Evolutionary conservation across 2,797 vertebrate species (phyloP).

Genomic region (Chiroxiphia lanceolata): DNA sequence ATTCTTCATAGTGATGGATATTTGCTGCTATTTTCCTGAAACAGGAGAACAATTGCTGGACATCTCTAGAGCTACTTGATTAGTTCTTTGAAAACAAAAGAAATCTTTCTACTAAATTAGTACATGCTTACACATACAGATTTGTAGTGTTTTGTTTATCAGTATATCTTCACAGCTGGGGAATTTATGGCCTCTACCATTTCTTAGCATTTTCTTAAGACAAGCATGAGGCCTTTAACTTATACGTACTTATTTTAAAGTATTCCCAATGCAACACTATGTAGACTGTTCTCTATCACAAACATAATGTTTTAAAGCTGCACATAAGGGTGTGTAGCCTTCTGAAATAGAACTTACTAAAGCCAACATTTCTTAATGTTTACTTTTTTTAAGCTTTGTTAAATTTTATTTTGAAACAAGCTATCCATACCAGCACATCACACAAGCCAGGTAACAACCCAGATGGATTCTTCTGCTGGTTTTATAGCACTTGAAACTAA

Average conservation of each 20-base stretch:
- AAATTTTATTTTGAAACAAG: neutral
- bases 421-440: neutral
- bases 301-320: neutral
- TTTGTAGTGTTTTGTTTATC: neutral
- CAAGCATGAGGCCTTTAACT: neutral
- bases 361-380: neutral
- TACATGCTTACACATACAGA: neutral
- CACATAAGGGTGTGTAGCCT: neutral
- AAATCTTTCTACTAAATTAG: neutral
- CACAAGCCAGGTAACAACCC: neutral
- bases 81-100: neutral
- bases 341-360: neutral
- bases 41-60: neutral
- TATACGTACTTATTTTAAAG: neutral
- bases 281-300: neutral
- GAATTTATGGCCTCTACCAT: neutral
- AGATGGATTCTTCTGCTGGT: neutral
- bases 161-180: neutral
- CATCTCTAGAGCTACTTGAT: neutral
- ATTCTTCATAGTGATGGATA: conserved; percentile 56
- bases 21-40: conserved; percentile 9
- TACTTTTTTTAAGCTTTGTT: neutral
- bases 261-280: neutral
- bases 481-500: neutral
- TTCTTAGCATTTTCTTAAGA: neutral